Percentiles rank a stretch among this genome's conserved stretches.
phyloP scores from a whole-genome alignment of 2,888 invertebrate genomes.

The Papilio protenor region DNA sequence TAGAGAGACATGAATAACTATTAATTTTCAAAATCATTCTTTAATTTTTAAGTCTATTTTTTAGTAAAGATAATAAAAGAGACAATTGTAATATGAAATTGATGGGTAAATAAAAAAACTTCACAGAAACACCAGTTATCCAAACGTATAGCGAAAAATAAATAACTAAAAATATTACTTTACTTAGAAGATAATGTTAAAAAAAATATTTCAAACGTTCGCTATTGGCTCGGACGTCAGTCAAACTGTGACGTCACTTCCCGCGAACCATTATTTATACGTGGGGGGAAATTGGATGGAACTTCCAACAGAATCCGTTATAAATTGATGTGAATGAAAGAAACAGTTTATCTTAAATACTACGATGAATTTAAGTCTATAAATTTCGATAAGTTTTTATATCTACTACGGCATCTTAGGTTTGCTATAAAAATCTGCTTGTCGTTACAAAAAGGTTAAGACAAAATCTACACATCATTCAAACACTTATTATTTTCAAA shows the following conservation, averaged over 20 bases:
- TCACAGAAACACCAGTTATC: neutral
- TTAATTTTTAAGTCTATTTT: neutral
- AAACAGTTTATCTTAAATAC: neutral
- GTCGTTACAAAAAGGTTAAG: too few relatives aligned
- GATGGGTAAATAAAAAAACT: neutral
- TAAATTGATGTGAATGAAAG: slow-evolving; percentile 7
- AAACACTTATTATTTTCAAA: too few relatives aligned
- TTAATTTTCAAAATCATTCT: neutral
- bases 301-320: slow-evolving; percentile 1
- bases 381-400: neutral
- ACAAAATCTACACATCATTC: too few relatives aligned
- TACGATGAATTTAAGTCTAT: neutral
- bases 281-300: slow-evolving; percentile 15
- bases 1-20: neutral
- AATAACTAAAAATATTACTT: neutral
- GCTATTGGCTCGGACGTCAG: neutral
- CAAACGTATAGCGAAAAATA: neutral
- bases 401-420: neutral
- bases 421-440: too few relatives aligned
- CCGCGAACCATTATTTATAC: slow-evolving; percentile 18
- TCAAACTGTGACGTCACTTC: slow-evolving; percentile 4
- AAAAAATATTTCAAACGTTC: neutral
- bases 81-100: too few relatives aligned
- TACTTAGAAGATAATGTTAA: neutral
- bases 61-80: too few relatives aligned